A percentile compares a stretch with the other conserved stretches of the same genome.
Conservation (phyloP, 2,888 invertebrate species). For the Dryadula phaetusa region DNA sequence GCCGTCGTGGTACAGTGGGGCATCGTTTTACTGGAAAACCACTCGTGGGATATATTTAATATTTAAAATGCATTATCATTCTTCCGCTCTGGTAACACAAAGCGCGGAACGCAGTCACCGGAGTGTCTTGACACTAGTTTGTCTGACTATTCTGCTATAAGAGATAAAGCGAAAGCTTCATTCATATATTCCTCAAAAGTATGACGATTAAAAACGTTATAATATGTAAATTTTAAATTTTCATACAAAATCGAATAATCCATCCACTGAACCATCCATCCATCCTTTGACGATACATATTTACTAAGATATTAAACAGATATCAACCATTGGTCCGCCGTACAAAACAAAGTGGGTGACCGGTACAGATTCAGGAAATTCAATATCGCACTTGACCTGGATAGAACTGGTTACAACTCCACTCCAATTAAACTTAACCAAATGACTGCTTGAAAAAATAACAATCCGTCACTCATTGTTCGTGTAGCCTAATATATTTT, state of each 20-base stretch:
- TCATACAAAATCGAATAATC: not conserved
- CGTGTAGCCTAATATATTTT: not conserved
- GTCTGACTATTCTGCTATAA: too few relatives aligned
- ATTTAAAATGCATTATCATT: too few relatives aligned
- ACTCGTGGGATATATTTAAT: too few relatives aligned
- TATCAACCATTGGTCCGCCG: slow-evolving; percentile 14
- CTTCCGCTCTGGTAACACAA: too few relatives aligned
- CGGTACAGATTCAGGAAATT: slow-evolving; percentile 43
- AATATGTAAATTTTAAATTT: too few relatives aligned
- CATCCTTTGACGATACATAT: not conserved
- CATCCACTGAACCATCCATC: not conserved
- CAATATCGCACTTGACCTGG: slow-evolving; percentile 48
- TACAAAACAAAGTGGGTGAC: slow-evolving; percentile 36
- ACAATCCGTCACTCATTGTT: slow-evolving; percentile 36
- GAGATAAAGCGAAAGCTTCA: too few relatives aligned
- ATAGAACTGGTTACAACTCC: slow-evolving; percentile 40
- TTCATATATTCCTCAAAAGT: too few relatives aligned
- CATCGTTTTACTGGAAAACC: too few relatives aligned
- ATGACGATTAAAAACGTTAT: too few relatives aligned
- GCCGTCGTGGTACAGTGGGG: too few relatives aligned
- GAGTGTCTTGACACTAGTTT: too few relatives aligned
- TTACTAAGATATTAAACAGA: slow-evolving; percentile 7
- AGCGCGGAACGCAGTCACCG: too few relatives aligned
- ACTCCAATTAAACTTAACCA: slow-evolving; percentile 42
- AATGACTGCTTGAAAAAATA: slow-evolving; percentile 37